Base-by-base conservation (phyloP, 2,888 invertebrate species). In the Ceratothoa steindachneri region DNA sequence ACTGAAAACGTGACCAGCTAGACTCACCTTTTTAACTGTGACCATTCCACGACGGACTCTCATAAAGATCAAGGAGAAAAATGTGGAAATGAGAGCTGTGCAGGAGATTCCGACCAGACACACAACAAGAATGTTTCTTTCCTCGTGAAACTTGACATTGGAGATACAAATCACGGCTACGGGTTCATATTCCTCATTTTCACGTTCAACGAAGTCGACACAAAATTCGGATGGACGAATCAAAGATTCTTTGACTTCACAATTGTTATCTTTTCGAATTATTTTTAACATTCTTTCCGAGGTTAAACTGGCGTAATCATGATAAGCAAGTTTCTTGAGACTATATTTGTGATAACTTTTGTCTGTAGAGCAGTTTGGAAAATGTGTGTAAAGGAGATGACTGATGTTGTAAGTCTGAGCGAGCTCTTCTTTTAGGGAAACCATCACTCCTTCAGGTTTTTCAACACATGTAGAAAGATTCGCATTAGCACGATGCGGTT, bases 1-100 rank as follows among this genome's bases (percentile, higher is more conserved):
- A n/a, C n/a, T n/a, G n/a, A n/a, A n/a, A n/a, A n/a, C n/a, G n/a
- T n/a, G n/a, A n/a, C n/a, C n/a, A n/a, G n/a, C n/a, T n/a, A n/a
- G n/a, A n/a, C 65, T 24, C 66, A 77, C 77, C 75, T 77, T 77
- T 27, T 72, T 75, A 66, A 75, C 75, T 29, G 75, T 77, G 67
- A 77, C 75, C 28, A 77, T 74, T 22, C 77, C 77, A 29, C 77
- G 51, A 30, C 77, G 64, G 68, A 77, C 77, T n/a, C 77, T 66
- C 52, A 71, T 77, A 24, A 64, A 71, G 55, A 77, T 41, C 53
- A 77, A 68, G 0, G 73, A 70, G 69, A 75, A 68, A 31, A 73
- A 70, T 15, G 77, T 72, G 27, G 70, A 72, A n/a, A 75, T 27
- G 41, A 77, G 75, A 3, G 75, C 73, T 7, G 69, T 65, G 64